These are phyloP conservation scores for Tenthredo distinguenda DNA, from an alignment of 2,888 invertebrate genomes.

Conservation along the genomic window DNA sequence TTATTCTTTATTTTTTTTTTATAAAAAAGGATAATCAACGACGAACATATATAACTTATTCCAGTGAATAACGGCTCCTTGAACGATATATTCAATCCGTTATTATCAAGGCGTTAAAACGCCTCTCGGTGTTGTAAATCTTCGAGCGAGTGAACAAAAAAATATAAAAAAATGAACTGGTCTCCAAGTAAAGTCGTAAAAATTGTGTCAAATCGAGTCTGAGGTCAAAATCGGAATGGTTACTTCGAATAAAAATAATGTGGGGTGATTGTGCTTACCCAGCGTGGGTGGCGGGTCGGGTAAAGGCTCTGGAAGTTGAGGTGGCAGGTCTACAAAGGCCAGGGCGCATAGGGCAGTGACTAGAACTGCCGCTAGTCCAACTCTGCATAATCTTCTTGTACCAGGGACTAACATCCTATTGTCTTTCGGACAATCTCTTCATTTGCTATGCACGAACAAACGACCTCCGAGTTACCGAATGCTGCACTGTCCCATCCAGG, in stretches of 20 bases:
- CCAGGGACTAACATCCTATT: constrained; percentile 67
- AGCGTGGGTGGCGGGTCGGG: constrained; percentile 71
- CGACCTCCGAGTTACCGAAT: constrained; percentile 47
- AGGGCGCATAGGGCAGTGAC: constrained; percentile 74
- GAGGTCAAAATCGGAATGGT: background rate
- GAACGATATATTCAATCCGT: constrained; percentile 17
- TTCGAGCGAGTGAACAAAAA: background rate
- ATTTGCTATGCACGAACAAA: constrained; percentile 43
- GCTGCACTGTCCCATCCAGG: constrained; percentile 23
- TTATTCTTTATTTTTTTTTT: no score
- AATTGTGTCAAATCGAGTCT: background rate
- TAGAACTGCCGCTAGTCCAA: constrained; percentile 72
- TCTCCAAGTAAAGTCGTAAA: background rate
- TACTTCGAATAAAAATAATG: background rate
- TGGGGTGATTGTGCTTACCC: constrained; percentile 66
- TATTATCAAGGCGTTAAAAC: background rate
- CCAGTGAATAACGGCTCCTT: background rate
- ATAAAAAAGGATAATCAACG: background rate
- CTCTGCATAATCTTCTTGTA: constrained; percentile 74
- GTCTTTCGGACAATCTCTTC: constrained; percentile 58
- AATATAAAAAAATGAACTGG: background rate
- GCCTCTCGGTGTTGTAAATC: background rate
- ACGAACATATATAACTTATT: background rate
- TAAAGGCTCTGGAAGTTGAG: constrained; percentile 72
- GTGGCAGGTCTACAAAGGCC: constrained; percentile 73